These are phyloP conservation scores for Pseudorhombus dupliciocellatus DNA, from an alignment of 2,113 vertebrate species.

Conservation along the genomic window DNA sequence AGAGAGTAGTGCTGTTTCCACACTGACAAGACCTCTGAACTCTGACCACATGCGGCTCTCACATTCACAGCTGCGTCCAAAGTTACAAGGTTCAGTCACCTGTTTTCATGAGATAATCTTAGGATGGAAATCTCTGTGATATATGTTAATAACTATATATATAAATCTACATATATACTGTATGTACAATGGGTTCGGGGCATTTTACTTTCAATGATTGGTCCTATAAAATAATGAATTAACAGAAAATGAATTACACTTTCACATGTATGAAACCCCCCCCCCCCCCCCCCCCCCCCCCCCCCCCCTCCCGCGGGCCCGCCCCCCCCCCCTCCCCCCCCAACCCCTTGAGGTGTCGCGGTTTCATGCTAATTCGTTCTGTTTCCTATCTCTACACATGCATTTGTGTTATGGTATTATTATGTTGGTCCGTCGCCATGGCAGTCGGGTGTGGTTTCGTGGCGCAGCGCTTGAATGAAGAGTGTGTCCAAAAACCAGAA, in stretches of 20 bases:
- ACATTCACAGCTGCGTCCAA: slow-evolving; percentile 22
- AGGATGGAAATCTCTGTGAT: slow-evolving; percentile 25
- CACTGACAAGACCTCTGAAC: slow-evolving; percentile 28
- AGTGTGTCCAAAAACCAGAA: slow-evolving; percentile 90
- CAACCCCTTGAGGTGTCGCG: slow-evolving; percentile 81
- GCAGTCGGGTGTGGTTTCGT: slow-evolving; percentile 52
- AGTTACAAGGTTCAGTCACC: slow-evolving; percentile 29
- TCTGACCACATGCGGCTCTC: slow-evolving; percentile 12
- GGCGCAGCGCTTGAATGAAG: slow-evolving; percentile 93
- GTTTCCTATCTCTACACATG: neutral
- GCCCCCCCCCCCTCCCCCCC: slow-evolving; percentile 59
- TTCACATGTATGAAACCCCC: too few relatives aligned
- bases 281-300: slow-evolving; percentile 58
- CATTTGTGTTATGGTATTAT: neutral
- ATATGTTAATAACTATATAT: slow-evolving; percentile 44
- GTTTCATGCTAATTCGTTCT: slow-evolving; percentile 81
- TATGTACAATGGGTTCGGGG: slow-evolving; percentile 25
- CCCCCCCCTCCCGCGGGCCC: too few relatives aligned
- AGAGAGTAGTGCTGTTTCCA: slow-evolving; percentile 36
- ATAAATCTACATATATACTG: slow-evolving; percentile 24
- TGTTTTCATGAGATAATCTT: slow-evolving; percentile 39
- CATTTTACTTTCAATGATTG: slow-evolving; percentile 47
- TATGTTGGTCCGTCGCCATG: slow-evolving; percentile 52
- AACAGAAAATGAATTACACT: slow-evolving; percentile 20
- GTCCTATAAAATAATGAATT: slow-evolving; percentile 38